phyloP scores from a whole-genome alignment of 2,113 vertebrate species.

The Mungos mungo region DNA sequence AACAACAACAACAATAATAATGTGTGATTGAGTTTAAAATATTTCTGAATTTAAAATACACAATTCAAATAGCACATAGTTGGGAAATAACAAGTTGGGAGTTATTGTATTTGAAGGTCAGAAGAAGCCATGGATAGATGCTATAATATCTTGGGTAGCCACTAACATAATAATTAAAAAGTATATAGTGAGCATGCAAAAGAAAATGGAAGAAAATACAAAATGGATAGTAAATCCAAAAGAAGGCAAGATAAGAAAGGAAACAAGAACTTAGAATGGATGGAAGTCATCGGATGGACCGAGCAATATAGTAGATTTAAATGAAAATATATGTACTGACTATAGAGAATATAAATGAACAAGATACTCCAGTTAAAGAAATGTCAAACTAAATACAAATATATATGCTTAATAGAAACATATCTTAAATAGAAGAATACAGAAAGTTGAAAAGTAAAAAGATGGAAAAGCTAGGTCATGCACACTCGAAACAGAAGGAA shows the following conservation, averaged over 20 bases:
- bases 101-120: not conserved
- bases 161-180: slow-evolving; percentile 12
- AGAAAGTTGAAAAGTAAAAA: not conserved
- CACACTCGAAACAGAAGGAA: not conserved
- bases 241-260: not conserved
- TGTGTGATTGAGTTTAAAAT: not conserved
- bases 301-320: not conserved
- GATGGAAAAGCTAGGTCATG: not conserved
- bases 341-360: not conserved
- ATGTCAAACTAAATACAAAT: not conserved
- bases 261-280: not conserved
- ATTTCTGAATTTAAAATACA: not conserved
- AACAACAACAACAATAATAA: not conserved
- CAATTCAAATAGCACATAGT: not conserved
- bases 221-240: not conserved
- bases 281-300: not conserved
- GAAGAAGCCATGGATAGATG: not conserved
- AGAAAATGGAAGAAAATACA: not conserved
- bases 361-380: not conserved
- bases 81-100: not conserved
- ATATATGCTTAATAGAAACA: not conserved
- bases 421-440: not conserved
- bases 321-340: slow-evolving; percentile 9
- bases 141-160: not conserved
- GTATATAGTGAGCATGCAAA: not conserved